phyloP scores from a whole-genome alignment of 2,113 vertebrate genomes.

The Nerophis lumbriciformis region DNA sequence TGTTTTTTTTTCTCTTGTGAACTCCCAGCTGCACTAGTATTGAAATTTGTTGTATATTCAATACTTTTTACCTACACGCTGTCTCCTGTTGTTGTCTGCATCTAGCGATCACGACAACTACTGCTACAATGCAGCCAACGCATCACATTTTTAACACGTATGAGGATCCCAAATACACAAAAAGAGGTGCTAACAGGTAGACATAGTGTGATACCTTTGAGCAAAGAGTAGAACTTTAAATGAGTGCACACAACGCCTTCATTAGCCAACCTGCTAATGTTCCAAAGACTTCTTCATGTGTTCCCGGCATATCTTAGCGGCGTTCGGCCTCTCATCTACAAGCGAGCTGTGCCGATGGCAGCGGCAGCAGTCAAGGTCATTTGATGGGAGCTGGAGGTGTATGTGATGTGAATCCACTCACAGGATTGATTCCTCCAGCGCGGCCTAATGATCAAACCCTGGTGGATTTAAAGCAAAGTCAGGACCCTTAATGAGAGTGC shows the following conservation, averaged over 20 bases:
- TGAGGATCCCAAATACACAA: no score
- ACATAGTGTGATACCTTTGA: conserved; percentile 10
- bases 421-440: conserved; percentile 62
- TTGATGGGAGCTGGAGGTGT: conserved; percentile 59
- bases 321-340: conserved; percentile 58
- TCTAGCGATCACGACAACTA: no score
- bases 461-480: conserved; percentile 62
- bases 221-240: conserved; percentile 12
- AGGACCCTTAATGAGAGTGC: conserved; percentile 51
- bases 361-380: conserved; percentile 63
- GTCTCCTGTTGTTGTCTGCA: no score
- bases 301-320: conserved; percentile 50
- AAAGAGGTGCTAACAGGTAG: no score
- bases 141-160: no score
- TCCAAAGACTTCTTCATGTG: conserved; percentile 42
- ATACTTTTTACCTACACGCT: no score
- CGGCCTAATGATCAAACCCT: conserved; percentile 67
- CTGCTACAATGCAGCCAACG: no score
- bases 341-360: conserved; percentile 27
- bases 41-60: no score
- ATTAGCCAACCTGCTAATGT: conserved; percentile 44
- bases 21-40: no score
- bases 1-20: no score
- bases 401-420: conserved; percentile 63
- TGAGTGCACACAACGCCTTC: conserved; percentile 37